Percentiles rank a stretch among this genome's conserved stretches.
Conservation (phyloP, 2,113 vertebrate genomes). For the Gulo gulo region DNA sequence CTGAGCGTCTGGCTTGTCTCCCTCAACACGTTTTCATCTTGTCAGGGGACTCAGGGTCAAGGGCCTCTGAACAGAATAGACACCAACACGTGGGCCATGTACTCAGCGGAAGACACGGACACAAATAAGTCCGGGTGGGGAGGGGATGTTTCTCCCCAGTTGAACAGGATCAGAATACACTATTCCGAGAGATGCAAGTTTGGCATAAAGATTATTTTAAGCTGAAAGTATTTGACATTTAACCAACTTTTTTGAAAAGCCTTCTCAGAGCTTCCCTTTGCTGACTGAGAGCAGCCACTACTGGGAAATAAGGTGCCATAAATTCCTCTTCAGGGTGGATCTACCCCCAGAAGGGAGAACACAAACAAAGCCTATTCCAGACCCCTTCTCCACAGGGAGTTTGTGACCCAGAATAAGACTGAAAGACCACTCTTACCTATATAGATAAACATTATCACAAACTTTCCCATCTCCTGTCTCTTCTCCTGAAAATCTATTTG, state of each 20-base stretch:
- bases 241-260: neutral
- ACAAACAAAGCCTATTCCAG: no score
- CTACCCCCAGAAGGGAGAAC: no score
- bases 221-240: neutral
- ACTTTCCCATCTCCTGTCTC: neutral
- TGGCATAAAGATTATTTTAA: neutral
- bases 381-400: neutral
- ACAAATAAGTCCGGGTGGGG: rapidly evolving
- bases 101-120: neutral
- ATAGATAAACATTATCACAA: neutral
- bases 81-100: rapidly evolving
- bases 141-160: neutral
- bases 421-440: neutral
- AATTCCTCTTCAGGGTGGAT: neutral
- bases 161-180: neutral
- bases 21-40: no score
- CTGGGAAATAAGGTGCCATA: neutral
- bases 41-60: neutral
- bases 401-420: neutral
- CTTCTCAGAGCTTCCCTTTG: neutral
- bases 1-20: neutral
- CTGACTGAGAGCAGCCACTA: neutral
- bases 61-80: rapidly evolving
- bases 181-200: neutral
- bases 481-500: neutral